A percentile compares a stretch with the other conserved stretches of the same genome.
phyloP scores from a whole-genome alignment of 2,113 vertebrate species.

The Erythrocebus patas region DNA sequence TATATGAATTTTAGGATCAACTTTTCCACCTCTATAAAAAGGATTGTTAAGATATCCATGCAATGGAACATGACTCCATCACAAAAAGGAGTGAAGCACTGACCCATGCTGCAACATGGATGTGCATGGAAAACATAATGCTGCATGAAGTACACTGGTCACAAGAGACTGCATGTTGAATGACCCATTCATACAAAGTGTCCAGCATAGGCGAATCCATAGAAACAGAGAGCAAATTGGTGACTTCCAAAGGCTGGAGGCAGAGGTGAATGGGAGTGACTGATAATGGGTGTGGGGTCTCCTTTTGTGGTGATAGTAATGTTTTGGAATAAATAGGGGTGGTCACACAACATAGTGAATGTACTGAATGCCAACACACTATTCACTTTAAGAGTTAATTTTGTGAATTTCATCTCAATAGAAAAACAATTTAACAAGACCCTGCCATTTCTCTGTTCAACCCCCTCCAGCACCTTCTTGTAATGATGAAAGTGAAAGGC shows the following conservation, averaged over 20 bases:
- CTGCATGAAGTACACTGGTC: too few species aligned
- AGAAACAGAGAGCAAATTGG: too few species aligned
- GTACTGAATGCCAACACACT: neutral
- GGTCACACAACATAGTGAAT: too few species aligned
- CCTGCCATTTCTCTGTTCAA: accelerated
- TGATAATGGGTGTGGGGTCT: neutral
- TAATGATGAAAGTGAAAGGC: accelerated
- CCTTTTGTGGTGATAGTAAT: too few species aligned
- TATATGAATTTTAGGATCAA: neutral
- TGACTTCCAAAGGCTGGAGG: too few species aligned
- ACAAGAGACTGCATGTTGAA: neutral
- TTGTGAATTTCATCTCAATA: too few species aligned
- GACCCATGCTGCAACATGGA: neutral
- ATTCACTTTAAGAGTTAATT: neutral
- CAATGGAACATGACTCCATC: neutral
- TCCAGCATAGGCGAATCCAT: accelerated
- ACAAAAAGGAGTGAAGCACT: neutral
- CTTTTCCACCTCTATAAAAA: too few species aligned
- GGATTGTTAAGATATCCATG: neutral
- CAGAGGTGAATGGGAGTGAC: too few species aligned
- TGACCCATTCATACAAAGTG: too few species aligned
- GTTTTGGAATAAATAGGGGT: neutral
- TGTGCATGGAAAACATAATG: neutral
- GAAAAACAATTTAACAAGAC: neutral
- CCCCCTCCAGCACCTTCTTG: too few species aligned